A percentile compares a stretch with the other conserved stretches of the same genome.
Conservation (phyloP, 2,888 invertebrate genomes). For the Pecten maximus region DNA sequence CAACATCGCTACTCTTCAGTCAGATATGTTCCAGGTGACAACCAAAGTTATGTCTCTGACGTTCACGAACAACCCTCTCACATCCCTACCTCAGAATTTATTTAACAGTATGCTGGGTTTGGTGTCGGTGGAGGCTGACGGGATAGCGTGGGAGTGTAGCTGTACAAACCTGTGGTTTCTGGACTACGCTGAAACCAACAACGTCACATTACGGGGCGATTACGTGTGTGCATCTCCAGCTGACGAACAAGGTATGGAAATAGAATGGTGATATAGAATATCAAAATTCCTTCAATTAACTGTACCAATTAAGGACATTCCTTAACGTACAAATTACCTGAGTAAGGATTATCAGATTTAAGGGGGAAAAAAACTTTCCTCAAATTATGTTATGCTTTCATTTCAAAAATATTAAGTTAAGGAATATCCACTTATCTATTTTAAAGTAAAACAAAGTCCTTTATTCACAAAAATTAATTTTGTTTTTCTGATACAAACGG, state of each 20-base stretch:
- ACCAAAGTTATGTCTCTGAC: slow-evolving; percentile 56
- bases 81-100: slow-evolving; percentile 54
- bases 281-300: no score
- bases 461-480: no score
- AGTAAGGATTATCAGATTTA: no score
- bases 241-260: slow-evolving; percentile 43
- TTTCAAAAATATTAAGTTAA: no score
- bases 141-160: slow-evolving; percentile 62
- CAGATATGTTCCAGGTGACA: slow-evolving; percentile 59
- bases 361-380: no score
- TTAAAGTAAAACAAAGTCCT: no score
- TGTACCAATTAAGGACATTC: no score
- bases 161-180: slow-evolving; percentile 64
- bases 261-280: no score
- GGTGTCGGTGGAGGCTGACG: slow-evolving; percentile 52
- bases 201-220: slow-evolving; percentile 62
- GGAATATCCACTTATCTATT: no score
- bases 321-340: no score
- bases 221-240: slow-evolving; percentile 54
- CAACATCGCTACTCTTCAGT: slow-evolving; percentile 50
- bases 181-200: slow-evolving; percentile 53
- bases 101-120: slow-evolving; percentile 56
- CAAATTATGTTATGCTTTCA: no score
- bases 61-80: slow-evolving; percentile 60
- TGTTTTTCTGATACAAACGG: no score